These are phyloP conservation scores for Caenorhabditis uteleia DNA, from an alignment of 2,888 invertebrate genomes.

Conservation along the genomic window DNA sequence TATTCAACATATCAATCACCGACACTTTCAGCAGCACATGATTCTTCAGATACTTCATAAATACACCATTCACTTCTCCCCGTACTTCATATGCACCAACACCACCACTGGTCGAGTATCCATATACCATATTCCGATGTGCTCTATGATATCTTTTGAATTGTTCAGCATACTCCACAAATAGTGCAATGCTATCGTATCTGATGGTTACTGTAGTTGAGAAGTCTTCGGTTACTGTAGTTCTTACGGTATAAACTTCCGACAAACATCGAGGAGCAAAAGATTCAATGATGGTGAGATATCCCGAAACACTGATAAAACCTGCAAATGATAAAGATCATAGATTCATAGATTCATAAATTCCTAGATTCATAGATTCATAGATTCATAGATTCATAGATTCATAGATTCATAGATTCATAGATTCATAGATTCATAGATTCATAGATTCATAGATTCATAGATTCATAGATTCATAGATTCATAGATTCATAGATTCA, in stretches of 20 bases:
- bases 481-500: no score
- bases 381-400: no score
- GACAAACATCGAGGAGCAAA: conserved; percentile 72
- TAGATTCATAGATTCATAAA: no score
- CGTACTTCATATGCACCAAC: conserved; percentile 69
- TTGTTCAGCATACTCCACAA: conserved; percentile 58
- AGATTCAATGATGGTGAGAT: conserved; percentile 70
- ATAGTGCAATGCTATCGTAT: conserved; percentile 30
- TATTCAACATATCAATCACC: conserved; percentile 65
- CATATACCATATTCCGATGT: conserved; percentile 68
- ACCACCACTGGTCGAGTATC: conserved; percentile 68
- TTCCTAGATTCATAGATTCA: no score
- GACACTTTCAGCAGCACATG: conserved; percentile 53
- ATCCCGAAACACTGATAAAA: conserved; percentile 69
- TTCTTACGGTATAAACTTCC: conserved; percentile 67
- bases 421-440: no score
- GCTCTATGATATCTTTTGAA: conserved; percentile 48
- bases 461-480: no score
- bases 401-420: no score
- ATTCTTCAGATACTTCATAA: conserved; percentile 69
- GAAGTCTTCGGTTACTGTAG: not conserved
- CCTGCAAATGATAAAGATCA: conserved; percentile 18
- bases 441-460: no score
- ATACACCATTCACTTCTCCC: conserved; percentile 69
- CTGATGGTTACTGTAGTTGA: conserved; percentile 18